These are phyloP conservation scores for Latrodectus elegans DNA, from an alignment of 2,888 invertebrate genomes.

Conservation along the genomic window DNA sequence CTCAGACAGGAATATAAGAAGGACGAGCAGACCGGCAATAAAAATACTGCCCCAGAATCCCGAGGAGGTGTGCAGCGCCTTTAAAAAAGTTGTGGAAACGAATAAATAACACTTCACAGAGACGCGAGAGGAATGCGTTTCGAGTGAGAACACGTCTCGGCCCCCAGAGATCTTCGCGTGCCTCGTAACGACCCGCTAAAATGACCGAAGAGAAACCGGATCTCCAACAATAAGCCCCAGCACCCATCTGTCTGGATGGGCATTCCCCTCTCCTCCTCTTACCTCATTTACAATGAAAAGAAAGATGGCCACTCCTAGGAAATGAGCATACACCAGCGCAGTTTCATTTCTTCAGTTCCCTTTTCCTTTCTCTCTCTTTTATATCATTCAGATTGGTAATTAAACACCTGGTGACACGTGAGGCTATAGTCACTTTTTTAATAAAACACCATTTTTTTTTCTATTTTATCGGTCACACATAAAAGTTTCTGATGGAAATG, in stretches of 20 bases:
- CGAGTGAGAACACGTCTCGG: constrained; percentile 26
- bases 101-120: constrained; percentile 35
- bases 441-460: too few relatives aligned
- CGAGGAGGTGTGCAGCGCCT: neutral
- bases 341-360: neutral
- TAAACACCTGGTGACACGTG: constrained; percentile 52
- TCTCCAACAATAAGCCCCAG: constrained; percentile 48
- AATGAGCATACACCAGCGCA: neutral
- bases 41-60: neutral
- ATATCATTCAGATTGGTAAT: neutral
- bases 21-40: neutral
- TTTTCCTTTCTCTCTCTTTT: neutral
- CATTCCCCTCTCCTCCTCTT: neutral
- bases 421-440: constrained; percentile 20
- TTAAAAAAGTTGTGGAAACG: constrained; percentile 4
- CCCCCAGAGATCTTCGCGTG: neutral
- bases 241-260: constrained; percentile 61
- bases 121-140: constrained; percentile 12
- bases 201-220: constrained; percentile 54
- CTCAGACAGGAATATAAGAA: neutral
- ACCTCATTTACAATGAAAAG: constrained; percentile 43
- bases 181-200: neutral
- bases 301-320: constrained; percentile 54
- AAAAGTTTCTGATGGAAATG: too few relatives aligned
- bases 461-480: too few relatives aligned